Conservation (phyloP, 2,113 vertebrate species). For the Lota lota region DNA sequence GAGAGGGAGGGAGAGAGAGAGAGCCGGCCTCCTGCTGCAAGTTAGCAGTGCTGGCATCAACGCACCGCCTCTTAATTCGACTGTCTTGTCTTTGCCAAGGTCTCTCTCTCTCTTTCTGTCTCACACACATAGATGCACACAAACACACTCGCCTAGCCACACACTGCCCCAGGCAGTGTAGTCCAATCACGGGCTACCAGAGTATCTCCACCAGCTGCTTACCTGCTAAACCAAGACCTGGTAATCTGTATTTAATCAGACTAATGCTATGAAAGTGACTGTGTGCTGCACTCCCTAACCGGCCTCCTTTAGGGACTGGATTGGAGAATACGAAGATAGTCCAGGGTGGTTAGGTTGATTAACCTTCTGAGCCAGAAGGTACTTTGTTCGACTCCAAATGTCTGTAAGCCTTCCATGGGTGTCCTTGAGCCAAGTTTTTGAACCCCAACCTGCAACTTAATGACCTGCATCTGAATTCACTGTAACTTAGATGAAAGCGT, state of each 20-base stretch:
- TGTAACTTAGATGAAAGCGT: not conserved
- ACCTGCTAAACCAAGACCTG: not conserved
- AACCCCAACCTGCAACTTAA: no score
- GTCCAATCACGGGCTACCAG: not conserved
- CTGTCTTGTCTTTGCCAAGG: conserved; percentile 1
- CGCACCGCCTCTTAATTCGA: not conserved
- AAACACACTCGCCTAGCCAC: not conserved
- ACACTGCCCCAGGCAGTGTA: not conserved
- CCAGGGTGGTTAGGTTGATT: no score
- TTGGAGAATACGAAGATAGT: no score
- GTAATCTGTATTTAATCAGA: not conserved
- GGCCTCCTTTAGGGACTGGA: no score
- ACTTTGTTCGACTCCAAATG: no score
- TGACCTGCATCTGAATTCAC: not conserved
- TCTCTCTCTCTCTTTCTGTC: not conserved
- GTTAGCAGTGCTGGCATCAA: not conserved
- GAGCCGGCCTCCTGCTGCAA: not conserved
- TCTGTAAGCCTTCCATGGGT: no score
- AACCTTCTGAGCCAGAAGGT: no score
- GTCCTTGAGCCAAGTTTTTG: no score
- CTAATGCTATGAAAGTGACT: not conserved
- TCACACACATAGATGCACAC: not conserved
- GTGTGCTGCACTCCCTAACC: not conserved
- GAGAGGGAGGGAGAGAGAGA: no score
- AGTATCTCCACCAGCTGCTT: not conserved